Percentiles rank a stretch among this genome's conserved stretches.
phyloP scores from a whole-genome alignment of 2,113 vertebrate genomes.

The Dicrurus megarhynchus region DNA sequence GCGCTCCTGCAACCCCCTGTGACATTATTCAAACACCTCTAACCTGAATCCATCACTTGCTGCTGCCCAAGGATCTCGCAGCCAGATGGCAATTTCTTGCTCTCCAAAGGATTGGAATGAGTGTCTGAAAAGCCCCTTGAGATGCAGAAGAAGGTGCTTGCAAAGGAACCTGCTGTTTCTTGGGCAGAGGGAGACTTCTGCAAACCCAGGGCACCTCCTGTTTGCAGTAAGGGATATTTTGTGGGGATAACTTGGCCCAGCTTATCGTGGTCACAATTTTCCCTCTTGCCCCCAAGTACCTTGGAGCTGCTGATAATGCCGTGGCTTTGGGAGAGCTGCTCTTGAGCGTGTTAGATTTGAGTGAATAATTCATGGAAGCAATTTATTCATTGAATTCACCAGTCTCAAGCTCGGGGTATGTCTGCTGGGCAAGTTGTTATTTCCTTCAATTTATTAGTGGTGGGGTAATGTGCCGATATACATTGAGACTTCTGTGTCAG shows the following conservation, averaged over 20 bases:
- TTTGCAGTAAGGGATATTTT: not conserved
- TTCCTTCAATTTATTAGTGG: not conserved
- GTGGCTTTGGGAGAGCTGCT: not conserved
- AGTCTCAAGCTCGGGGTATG: not conserved
- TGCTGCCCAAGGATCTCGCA: not conserved
- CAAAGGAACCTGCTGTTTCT: not conserved
- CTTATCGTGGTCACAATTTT: not conserved
- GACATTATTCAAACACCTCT: not conserved
- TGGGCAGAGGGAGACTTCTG: not conserved
- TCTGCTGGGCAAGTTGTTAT: slow-evolving; percentile 4
- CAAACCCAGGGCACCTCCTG: not conserved
- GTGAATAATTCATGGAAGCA: not conserved
- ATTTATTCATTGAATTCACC: slow-evolving; percentile 15
- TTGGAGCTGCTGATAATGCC: not conserved
- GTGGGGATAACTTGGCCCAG: not conserved
- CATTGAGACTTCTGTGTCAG: not conserved
- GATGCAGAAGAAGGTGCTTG: not conserved
- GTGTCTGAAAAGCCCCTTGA: not conserved
- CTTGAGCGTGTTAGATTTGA: not conserved
- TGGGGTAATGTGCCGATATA: not conserved
- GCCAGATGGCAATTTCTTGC: not conserved
- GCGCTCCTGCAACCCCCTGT: not conserved
- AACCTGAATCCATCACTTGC: fast-evolving
- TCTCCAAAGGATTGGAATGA: not conserved
- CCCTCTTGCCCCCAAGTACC: not conserved